Evolutionary conservation across 2,797 vertebrate genomes (phyloP).

Genomic region (Fratercula arctica): DNA sequence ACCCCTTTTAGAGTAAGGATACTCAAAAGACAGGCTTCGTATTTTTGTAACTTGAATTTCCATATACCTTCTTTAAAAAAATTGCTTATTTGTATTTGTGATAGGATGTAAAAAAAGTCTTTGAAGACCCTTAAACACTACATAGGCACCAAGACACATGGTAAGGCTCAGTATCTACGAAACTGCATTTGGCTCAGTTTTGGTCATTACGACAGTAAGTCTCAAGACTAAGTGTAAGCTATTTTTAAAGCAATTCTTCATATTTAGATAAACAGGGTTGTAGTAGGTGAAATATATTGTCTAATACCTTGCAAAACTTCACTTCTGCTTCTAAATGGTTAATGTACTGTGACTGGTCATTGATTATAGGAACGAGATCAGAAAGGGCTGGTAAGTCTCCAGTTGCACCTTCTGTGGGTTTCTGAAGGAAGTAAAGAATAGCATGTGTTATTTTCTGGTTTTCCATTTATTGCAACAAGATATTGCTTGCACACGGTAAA

Average conservation of each 20-base stretch:
- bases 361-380: conserved; percentile 86
- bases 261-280: neutral
- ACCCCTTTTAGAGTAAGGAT: neutral
- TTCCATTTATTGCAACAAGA: neutral
- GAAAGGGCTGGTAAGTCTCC: conserved; percentile 69
- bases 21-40: neutral
- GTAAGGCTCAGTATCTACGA: neutral
- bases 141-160: neutral
- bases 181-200: neutral
- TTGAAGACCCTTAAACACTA: neutral
- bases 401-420: conserved; percentile 61
- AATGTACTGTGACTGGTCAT: conserved; percentile 91
- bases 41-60: neutral
- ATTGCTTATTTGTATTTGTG: neutral
- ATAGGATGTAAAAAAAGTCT: neutral
- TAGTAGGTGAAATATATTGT: neutral
- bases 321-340: conserved; percentile 94
- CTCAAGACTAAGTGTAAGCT: neutral
- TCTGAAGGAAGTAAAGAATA: conserved; percentile 64
- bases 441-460: neutral
- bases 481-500: neutral
- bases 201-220: neutral
- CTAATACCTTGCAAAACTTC: conserved; percentile 89
- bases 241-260: neutral
- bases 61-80: neutral